phyloP scores from a whole-genome alignment of 1,140 invertebrate genomes.

The Belonocnema kinseyi region DNA sequence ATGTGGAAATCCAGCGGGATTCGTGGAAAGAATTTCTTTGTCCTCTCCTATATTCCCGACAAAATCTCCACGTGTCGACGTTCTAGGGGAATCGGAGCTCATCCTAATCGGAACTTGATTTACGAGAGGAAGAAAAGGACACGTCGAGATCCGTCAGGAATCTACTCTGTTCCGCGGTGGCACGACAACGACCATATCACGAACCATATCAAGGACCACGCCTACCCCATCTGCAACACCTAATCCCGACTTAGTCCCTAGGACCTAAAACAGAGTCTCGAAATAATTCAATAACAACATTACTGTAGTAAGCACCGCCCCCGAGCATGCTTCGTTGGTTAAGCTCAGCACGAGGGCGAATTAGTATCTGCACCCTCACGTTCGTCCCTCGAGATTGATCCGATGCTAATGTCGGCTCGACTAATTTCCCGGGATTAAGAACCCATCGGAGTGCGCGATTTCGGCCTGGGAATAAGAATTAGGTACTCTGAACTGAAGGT shows the following conservation, averaged over 20 bases:
- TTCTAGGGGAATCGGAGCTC: constrained; percentile 45
- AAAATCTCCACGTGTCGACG: constrained; percentile 28
- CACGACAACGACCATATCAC: constrained; percentile 36
- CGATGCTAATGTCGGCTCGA: constrained; percentile 58
- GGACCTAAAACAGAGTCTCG: constrained; percentile 68
- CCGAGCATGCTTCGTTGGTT: constrained; percentile 38
- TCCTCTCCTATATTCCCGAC: not conserved
- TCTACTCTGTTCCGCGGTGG: constrained; percentile 32
- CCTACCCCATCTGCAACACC: constrained; percentile 65
- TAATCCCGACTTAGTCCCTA: constrained; percentile 62
- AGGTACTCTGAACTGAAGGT: not conserved
- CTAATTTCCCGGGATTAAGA: constrained; percentile 3
- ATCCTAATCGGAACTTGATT: constrained; percentile 69
- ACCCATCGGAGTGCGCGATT: not conserved
- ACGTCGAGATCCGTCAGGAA: constrained; percentile 42
- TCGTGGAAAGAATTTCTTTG: not conserved
- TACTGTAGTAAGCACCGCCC: constrained; percentile 54
- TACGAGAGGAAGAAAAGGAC: constrained; percentile 58
- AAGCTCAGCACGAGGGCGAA: constrained; percentile 48
- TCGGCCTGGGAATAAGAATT: not conserved
- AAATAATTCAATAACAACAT: constrained; percentile 73
- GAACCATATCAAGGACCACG: constrained; percentile 54
- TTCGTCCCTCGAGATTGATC: constrained; percentile 57
- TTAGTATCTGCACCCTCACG: constrained; percentile 42
- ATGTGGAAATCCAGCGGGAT: too few species aligned